phyloP scores from a whole-genome alignment of 2,888 invertebrate genomes.

The Acleris literana region DNA sequence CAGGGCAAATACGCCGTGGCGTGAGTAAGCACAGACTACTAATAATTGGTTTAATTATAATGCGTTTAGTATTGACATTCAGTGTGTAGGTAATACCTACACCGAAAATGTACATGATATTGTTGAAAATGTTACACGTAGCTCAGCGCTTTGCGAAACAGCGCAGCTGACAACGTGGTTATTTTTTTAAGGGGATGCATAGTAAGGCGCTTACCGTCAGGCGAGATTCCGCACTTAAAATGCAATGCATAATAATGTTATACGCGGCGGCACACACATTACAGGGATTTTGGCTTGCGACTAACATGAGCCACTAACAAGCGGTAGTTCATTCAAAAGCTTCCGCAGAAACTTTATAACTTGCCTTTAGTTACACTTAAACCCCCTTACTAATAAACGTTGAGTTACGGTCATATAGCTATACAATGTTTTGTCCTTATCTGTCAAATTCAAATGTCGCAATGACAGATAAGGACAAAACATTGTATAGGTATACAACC shows the following conservation, averaged over 20 bases:
- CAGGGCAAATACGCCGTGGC: slow-evolving; percentile 58
- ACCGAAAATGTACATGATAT: too few relatives aligned
- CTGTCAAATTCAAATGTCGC: too few relatives aligned
- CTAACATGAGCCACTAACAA: slow-evolving; percentile 12
- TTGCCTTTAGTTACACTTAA: too few relatives aligned
- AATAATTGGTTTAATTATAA: slow-evolving; percentile 68
- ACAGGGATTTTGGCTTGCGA: slow-evolving; percentile 27
- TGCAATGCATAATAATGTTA: slow-evolving; percentile 37
- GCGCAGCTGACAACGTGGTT: slow-evolving; percentile 4
- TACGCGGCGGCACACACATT: slow-evolving; percentile 19
- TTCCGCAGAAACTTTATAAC: background rate
- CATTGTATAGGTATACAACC: too few relatives aligned
- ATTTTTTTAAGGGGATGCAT: slow-evolving; percentile 19
- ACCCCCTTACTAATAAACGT: too few relatives aligned
- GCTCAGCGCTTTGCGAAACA: background rate
- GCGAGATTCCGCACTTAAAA: slow-evolving; percentile 33
- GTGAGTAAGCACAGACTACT: slow-evolving; percentile 59
- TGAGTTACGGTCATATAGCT: too few relatives aligned
- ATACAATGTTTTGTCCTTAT: too few relatives aligned
- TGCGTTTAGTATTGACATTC: slow-evolving; percentile 44
- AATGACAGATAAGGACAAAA: too few relatives aligned
- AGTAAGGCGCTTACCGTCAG: slow-evolving; percentile 28
- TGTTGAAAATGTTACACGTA: background rate
- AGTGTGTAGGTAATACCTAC: background rate
- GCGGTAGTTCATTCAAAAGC: background rate